These are phyloP conservation scores for Lepidurus couesii DNA, from an alignment of 1,140 invertebrate genomes.

Conservation along the genomic window DNA sequence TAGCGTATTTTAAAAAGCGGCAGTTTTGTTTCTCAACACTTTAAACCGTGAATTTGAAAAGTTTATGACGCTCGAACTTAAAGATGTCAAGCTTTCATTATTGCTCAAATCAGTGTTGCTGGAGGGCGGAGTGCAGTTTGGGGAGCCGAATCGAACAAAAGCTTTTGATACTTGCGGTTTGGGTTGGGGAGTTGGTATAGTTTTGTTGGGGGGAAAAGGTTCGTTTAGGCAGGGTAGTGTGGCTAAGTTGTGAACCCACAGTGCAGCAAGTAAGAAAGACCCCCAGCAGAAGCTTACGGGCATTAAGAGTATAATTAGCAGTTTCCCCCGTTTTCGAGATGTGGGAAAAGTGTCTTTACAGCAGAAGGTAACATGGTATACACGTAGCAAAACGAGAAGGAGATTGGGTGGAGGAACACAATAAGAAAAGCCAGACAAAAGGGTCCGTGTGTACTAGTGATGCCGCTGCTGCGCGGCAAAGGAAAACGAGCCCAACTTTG, in stretches of 20 bases:
- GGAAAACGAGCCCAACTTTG: background rate
- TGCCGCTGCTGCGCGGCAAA: background rate
- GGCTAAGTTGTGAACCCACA: background rate
- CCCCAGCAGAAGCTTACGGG: conserved; percentile 10
- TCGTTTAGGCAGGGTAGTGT: background rate
- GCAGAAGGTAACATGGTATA: background rate
- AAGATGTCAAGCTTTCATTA: too few relatives aligned
- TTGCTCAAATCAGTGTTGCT: too few relatives aligned
- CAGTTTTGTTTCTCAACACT: too few relatives aligned
- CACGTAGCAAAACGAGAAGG: background rate
- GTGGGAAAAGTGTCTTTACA: background rate
- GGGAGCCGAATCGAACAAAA: background rate
- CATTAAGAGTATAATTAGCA: conserved; percentile 16
- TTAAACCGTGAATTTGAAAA: too few relatives aligned
- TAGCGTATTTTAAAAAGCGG: too few relatives aligned
- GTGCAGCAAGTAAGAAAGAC: background rate
- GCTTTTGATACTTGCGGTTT: background rate
- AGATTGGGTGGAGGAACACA: background rate
- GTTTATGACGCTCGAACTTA: too few relatives aligned
- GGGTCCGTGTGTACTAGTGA: background rate
- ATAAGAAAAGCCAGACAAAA: conserved; percentile 1
- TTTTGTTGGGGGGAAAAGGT: background rate
- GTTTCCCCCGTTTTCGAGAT: conserved; percentile 9
- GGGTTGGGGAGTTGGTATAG: background rate
- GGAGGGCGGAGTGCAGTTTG: too few relatives aligned